Percentiles rank a stretch among this genome's conserved stretches.
These are phyloP conservation scores for Tanypteryx hageni DNA, from an alignment of 2,888 invertebrate species.

Conservation along the genomic window DNA sequence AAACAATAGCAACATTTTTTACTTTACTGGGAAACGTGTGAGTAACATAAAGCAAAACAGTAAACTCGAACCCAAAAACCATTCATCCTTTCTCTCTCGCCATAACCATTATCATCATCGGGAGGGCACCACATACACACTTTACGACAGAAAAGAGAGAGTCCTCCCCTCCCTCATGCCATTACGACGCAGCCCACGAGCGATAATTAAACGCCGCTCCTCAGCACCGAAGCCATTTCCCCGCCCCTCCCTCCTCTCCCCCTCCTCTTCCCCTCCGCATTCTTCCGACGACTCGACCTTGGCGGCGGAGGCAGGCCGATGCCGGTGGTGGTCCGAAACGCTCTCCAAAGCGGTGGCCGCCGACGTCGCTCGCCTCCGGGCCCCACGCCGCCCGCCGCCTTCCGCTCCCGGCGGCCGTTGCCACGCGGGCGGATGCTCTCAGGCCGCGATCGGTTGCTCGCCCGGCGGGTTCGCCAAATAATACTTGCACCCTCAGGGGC, in stretches of 20 bases:
- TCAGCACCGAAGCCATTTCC: neutral
- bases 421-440: no score
- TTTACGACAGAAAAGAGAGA: neutral
- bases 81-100: no score
- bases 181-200: slow-evolving; percentile 49
- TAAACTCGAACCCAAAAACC: no score
- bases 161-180: neutral
- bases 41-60: no score
- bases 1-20: no score
- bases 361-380: neutral
- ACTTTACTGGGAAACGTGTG: no score
- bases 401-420: no score
- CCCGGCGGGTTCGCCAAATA: no score
- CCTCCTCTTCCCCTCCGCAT: slow-evolving; percentile 18
- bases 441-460: no score
- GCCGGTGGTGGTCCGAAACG: neutral
- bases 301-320: neutral
- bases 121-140: neutral
- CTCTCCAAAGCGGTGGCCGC: neutral
- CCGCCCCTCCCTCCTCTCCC: neutral
- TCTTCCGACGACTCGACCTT: slow-evolving; percentile 10
- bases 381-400: neutral
- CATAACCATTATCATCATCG: neutral
- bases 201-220: slow-evolving; percentile 48
- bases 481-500: no score